phyloP scores from a whole-genome alignment of 2,888 invertebrate species.

The Augochlorella aurata region DNA sequence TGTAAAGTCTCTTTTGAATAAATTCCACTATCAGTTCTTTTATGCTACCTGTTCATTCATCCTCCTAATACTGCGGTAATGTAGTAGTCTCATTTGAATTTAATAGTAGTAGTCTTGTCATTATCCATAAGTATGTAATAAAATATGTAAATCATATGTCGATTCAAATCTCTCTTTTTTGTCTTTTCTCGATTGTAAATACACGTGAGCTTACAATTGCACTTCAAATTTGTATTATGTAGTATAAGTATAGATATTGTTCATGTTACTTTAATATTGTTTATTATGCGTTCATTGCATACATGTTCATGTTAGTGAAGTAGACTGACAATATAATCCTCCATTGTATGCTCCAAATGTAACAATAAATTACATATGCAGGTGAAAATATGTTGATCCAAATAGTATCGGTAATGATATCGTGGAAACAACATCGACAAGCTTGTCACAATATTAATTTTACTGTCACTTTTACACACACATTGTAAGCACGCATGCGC shows the following conservation, averaged over 20 bases:
- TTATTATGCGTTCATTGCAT: constrained; percentile 19
- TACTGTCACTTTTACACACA: constrained; percentile 14
- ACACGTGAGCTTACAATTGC: constrained; percentile 8
- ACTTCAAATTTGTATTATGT: neutral
- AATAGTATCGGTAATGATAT: constrained; percentile 14
- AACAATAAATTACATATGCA: neutral
- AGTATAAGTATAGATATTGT: neutral
- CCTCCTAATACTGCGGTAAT: neutral
- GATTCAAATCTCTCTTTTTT: neutral
- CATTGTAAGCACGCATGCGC: constrained; percentile 28
- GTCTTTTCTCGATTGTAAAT: neutral
- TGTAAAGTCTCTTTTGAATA: neutral
- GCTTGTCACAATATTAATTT: neutral
- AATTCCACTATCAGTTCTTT: neutral
- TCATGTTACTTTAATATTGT: neutral
- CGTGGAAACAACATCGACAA: constrained; percentile 12
- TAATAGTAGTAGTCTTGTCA: neutral
- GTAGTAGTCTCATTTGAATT: neutral
- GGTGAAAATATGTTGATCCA: constrained; percentile 1
- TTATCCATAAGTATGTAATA: neutral
- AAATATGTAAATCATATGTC: neutral
- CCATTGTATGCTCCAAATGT: constrained; percentile 12
- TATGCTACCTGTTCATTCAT: neutral
- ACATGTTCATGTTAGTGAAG: constrained; percentile 3
- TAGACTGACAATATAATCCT: neutral